These are phyloP conservation scores for Toxotes chatareus DNA, from an alignment of 2,113 vertebrate species.

Conservation along the genomic window DNA sequence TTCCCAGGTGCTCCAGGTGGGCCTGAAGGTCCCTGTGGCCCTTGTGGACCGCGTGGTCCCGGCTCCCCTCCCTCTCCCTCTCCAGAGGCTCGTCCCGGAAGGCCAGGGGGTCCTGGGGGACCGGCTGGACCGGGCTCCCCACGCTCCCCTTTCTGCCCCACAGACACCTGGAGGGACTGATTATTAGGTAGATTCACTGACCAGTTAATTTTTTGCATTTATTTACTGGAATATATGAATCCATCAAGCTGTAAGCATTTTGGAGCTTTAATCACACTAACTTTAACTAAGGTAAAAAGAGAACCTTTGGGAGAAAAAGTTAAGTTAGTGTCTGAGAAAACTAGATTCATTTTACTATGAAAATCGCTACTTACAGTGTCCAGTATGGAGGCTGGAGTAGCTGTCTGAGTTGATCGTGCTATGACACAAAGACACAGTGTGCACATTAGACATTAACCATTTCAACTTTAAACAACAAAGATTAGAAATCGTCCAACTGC, in stretches of 20 bases:
- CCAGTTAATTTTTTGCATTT: not conserved
- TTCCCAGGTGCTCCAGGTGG: slow-evolving; percentile 73
- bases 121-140: slow-evolving; percentile 78
- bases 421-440: slow-evolving; percentile 34
- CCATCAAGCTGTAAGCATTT: not conserved
- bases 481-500: not conserved
- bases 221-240: not conserved
- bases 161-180: slow-evolving; percentile 57
- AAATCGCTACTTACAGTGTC: slow-evolving; percentile 53
- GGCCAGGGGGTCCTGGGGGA: slow-evolving; percentile 74
- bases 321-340: too few relatives aligned
- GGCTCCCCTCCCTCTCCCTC: slow-evolving; percentile 58
- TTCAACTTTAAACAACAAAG: not conserved
- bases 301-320: not conserved
- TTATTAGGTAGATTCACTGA: not conserved
- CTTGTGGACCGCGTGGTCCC: slow-evolving; percentile 78
- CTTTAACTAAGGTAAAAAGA: not conserved
- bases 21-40: slow-evolving; percentile 71
- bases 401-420: slow-evolving; percentile 16
- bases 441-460: not conserved
- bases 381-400: not conserved
- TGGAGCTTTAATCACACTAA: not conserved
- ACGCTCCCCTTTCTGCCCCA: slow-evolving; percentile 79
- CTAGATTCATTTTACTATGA: not conserved
- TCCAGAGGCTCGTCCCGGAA: slow-evolving; percentile 54